Conservation (phyloP, 2,888 invertebrate genomes). For the Drosophila monieri region DNA sequence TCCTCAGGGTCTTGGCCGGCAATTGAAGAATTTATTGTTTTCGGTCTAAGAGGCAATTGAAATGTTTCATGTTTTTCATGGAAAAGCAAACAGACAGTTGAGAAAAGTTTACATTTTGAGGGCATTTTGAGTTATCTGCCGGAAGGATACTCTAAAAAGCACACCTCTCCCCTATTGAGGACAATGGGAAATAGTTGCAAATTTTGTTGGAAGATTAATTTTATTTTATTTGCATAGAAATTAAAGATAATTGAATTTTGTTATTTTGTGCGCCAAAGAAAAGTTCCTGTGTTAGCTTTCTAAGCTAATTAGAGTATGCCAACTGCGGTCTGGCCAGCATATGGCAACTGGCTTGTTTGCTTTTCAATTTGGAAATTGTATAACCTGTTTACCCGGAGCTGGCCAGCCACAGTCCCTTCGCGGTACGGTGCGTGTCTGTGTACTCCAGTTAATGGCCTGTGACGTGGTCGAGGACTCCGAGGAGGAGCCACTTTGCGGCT, state of each 20-base stretch:
- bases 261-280: not conserved
- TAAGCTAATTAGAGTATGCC: conserved; percentile 3
- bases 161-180: not conserved
- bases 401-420: conserved; percentile 10
- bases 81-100: not conserved
- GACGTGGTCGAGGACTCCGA: conserved; percentile 7
- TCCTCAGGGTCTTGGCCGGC: not conserved
- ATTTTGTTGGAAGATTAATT: not conserved
- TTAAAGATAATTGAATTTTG: conserved; percentile 1
- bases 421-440: conserved; percentile 26
- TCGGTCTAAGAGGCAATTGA: conserved; percentile 21
- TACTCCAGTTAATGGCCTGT: conserved; percentile 52
- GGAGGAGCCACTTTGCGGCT: conserved; percentile 22
- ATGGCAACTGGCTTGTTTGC: conserved; percentile 46
- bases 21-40: conserved; percentile 46
- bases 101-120: not conserved
- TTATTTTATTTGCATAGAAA: not conserved
- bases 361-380: conserved; percentile 70
- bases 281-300: not conserved
- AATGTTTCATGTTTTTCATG: conserved; percentile 2
- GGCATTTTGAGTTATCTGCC: not conserved
- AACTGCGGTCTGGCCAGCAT: conserved; percentile 8
- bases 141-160: not conserved
- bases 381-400: conserved; percentile 63
- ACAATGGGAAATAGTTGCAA: not conserved